Conservation (phyloP, 2,113 vertebrate genomes). For the Rhadina sibilatrix region DNA sequence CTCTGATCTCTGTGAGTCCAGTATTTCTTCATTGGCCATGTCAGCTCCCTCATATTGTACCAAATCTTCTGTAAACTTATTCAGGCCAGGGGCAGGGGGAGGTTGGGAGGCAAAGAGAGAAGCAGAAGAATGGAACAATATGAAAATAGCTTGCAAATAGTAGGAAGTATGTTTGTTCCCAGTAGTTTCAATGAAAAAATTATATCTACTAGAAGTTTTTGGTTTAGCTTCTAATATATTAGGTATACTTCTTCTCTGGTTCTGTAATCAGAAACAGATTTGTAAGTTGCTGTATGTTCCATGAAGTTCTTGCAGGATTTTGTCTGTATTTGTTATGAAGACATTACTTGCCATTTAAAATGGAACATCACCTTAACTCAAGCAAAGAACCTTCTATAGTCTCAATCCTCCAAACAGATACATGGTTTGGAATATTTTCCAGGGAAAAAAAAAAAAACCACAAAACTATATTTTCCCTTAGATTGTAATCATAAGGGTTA, state of each 20-base stretch:
- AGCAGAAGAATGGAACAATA: background rate
- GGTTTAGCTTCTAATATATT: background rate
- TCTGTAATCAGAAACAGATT: background rate
- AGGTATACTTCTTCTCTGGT: background rate
- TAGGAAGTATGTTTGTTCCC: background rate
- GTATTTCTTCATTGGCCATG: background rate
- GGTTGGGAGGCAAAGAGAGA: rapidly evolving
- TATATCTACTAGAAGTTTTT: background rate
- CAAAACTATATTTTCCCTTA: background rate
- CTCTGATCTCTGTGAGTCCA: background rate
- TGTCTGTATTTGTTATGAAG: background rate
- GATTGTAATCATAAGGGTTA: background rate
- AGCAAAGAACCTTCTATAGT: background rate
- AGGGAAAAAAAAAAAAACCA: background rate
- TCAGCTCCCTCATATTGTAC: background rate
- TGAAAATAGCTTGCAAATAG: background rate
- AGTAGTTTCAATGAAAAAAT: background rate
- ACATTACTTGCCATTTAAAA: background rate
- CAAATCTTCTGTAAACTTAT: background rate
- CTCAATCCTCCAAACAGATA: background rate
- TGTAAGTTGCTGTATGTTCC: background rate
- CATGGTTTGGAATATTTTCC: background rate
- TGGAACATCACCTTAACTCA: background rate
- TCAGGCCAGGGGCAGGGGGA: rapidly evolving
- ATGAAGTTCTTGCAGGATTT: background rate